A percentile compares a stretch with the other conserved stretches of the same genome.
phyloP scores from a whole-genome alignment of 2,797 vertebrate species.

The Brachymystax lenok region DNA sequence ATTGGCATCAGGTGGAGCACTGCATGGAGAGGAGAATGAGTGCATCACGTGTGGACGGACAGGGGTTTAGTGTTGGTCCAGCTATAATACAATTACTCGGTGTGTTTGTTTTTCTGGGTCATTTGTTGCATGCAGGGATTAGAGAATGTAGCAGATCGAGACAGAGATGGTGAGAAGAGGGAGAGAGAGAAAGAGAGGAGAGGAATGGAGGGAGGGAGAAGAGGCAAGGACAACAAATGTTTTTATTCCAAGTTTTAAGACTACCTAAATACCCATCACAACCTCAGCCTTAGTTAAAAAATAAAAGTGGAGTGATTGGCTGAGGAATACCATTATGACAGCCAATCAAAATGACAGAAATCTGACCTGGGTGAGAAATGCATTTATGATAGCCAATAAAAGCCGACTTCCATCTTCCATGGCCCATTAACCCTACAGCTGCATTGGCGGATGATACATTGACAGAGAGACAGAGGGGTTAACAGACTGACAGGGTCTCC shows the following conservation, averaged over 20 bases:
- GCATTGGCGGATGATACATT: neutral
- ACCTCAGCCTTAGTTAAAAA: neutral
- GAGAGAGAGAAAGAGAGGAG: neutral
- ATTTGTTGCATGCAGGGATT: conserved; percentile 25
- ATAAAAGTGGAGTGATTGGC: neutral
- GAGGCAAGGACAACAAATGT: neutral
- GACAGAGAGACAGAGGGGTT: neutral
- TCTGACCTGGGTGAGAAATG: no score
- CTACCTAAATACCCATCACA: neutral
- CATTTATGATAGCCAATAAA: no score
- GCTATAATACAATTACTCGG: conserved; percentile 21
- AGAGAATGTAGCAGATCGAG: conserved; percentile 10
- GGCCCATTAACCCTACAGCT: no score
- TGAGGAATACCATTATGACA: no score
- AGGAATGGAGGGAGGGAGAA: neutral
- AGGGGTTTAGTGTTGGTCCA: conserved; percentile 23
- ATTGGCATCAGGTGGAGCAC: conserved; percentile 20
- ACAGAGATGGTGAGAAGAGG: neutral
- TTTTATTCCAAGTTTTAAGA: neutral
- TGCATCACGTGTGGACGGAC: conserved; percentile 10
- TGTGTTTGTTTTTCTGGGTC: conserved; percentile 31
- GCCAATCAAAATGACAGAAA: no score
- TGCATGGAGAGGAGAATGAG: conserved; percentile 20
- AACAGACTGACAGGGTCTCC: neutral
- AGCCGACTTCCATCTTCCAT: no score